Evolutionary conservation across 2,888 invertebrate genomes (phyloP).

Genomic region (Eristalis arbustorum): DNA sequence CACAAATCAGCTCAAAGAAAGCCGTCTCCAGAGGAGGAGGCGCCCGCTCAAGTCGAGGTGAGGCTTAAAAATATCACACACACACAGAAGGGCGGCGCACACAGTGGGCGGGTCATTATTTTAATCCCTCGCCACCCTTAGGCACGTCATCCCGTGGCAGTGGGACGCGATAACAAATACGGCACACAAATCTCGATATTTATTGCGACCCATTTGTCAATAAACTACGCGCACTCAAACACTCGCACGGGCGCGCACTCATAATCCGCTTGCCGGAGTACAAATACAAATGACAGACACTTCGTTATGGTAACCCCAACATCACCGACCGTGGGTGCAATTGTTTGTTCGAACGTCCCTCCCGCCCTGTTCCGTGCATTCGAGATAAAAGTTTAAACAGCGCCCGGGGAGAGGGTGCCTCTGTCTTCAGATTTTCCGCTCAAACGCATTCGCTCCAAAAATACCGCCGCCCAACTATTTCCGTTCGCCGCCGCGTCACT

Average conservation of each 20-base stretch:
- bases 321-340: background rate
- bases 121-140: background rate
- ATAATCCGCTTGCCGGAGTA: background rate
- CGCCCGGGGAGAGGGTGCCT: background rate
- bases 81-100: background rate
- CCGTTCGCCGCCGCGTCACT: background rate
- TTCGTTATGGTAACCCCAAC: background rate
- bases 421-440: background rate
- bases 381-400: background rate
- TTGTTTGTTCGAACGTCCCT: background rate
- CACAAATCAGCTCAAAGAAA: background rate
- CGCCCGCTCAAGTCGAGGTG: background rate
- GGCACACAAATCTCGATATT: conserved; percentile 19
- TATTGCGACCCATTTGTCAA: conserved; percentile 40
- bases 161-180: conserved; percentile 7
- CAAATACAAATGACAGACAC: conserved; percentile 24
- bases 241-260: background rate
- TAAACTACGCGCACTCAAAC: conserved; percentile 19
- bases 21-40: background rate
- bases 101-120: background rate
- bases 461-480: background rate
- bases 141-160: background rate
- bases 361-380: background rate
- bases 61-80: background rate
- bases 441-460: background rate